Evolutionary conservation across 2,888 invertebrate species (phyloP), one percentile per base, ranked within the genome.

Genomic region (Choristoneura rosaceana): DNA sequence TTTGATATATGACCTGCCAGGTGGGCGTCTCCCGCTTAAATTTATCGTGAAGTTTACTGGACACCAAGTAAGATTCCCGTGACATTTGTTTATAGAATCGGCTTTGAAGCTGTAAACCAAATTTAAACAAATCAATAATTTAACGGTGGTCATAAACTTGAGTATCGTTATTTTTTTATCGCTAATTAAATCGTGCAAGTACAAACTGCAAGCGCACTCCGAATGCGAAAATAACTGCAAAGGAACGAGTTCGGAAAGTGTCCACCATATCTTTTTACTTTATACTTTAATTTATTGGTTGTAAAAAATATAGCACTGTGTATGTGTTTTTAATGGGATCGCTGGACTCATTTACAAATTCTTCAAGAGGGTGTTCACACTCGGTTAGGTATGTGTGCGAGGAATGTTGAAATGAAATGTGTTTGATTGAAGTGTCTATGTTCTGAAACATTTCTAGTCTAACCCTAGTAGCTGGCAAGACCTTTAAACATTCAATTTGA

Each of bases 251-350:
- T 87, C 83, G 80, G 82, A 86, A 87, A 87, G 86, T 87, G 87
- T 89, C 84, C 81, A 3, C 80, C 82, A 84, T 89, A 87, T 87
- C 83, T 85, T 87, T 88, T 88, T 87, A 83, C 81, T 86, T 87
- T 84, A 87, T 85, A 82, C 79, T 81, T 82, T 85, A 88, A 87
- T 91, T 91, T 91, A 91, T 90, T 87, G 87, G 81, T 86, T 89
- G 81, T 92, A 90, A 91, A 91, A 86, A 84, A 82, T 41, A 52
- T 78, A 78, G 84, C 82, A 75, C 79, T 82, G 80, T 84, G 79
- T 88, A 87, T 86, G 84, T 84, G 81, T 84, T 85, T 90, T 90
- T 90, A 90, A 90, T 84, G 81, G 79, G 77, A 76, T 82, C 83
- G 87, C 85, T 86, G 87, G 84, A 84, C 84, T 87, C 86, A 84